Base-by-base conservation (phyloP, 2,113 vertebrate genomes). In the Pelvicachromis taeniatus region DNA sequence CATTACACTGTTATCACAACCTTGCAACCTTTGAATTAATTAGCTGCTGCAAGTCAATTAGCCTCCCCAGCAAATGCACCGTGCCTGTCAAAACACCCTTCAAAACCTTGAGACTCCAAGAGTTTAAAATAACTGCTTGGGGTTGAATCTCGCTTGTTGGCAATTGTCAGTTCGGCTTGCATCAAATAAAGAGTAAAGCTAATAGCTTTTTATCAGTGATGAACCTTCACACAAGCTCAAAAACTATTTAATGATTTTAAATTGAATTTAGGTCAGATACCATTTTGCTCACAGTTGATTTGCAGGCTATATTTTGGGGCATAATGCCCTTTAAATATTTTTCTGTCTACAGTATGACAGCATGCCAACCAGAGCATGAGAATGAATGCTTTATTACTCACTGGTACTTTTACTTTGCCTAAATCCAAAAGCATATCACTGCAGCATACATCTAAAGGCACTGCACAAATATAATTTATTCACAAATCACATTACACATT, bases 11-110 rank as follows among this genome's bases (percentile, higher is more conserved):
- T 90, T 92, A 93, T 93, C 91, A 52, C 93, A 93, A 93, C 91
- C 92, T 91, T 55, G 70, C 86, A 92, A 95, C 94, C 90, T 92
- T 87, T 89, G 86, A 94, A 91, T 94, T 95, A 94, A 96, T 96
- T 95, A 95, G 91, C 77, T 89, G 85, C 89, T 58, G 92, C 87
- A 81, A 92, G 91, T 95, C 91, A 95, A 94, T 95, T 95, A 94
- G 91, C 89, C 79, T 90, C 85, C 84, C 65, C 58, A 65, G 90
- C 85, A 85, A 92, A 88, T 7, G 26, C 85, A 65, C 19, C 35
- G 19, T 40, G 86, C 45, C 89, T 93, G 83, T 90, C 84, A 86
- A 91, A 88, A 87, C 89, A 85, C 53, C 58, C 80, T 81, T 80
- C 81, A 81, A 88, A 70, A 55, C 63, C 56, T 48, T 9, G 10